Conservation (phyloP, 1,140 invertebrate genomes). For the Colletes gigas region DNA sequence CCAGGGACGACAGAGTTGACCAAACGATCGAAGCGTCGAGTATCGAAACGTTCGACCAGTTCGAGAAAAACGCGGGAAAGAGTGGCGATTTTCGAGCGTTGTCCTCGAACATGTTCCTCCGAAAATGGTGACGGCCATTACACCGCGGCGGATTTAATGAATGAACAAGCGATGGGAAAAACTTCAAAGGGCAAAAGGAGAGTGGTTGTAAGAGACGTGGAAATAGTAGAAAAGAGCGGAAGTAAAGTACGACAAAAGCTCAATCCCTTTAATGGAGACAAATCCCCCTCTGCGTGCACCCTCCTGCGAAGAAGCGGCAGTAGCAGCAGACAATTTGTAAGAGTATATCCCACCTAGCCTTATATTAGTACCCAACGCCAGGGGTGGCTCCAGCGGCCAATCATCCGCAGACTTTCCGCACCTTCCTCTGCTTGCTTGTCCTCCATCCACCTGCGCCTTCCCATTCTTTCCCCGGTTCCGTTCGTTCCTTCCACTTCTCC, state of each 20-base stretch:
- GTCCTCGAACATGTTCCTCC: too few species aligned
- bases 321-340: slow-evolving; percentile 78
- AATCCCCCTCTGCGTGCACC: slow-evolving; percentile 72
- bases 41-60: too few species aligned
- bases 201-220: slow-evolving; percentile 18
- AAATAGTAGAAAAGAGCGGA: slow-evolving; percentile 49
- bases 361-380: slow-evolving; percentile 67
- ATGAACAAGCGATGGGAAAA: slow-evolving; percentile 37
- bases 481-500: slow-evolving; percentile 16
- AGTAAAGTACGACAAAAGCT: slow-evolving; percentile 79
- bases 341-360: slow-evolving; percentile 72
- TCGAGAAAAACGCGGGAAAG: not conserved
- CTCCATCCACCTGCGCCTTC: slow-evolving; percentile 7
- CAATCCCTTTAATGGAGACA: slow-evolving; percentile 81
- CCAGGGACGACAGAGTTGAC: too few species aligned
- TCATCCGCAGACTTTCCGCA: slow-evolving; percentile 61
- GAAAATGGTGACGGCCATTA: slow-evolving; percentile 6
- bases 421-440: slow-evolving; percentile 21
- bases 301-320: slow-evolving; percentile 40
- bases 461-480: slow-evolving; percentile 17
- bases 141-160: slow-evolving; percentile 38
- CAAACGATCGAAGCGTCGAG: too few species aligned
- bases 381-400: slow-evolving; percentile 63
- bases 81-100: not conserved
- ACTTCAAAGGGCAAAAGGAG: slow-evolving; percentile 44